These are phyloP conservation scores for Dyspetes luteomarginatus DNA, from an alignment of 2,888 invertebrate species.

Conservation along the genomic window DNA sequence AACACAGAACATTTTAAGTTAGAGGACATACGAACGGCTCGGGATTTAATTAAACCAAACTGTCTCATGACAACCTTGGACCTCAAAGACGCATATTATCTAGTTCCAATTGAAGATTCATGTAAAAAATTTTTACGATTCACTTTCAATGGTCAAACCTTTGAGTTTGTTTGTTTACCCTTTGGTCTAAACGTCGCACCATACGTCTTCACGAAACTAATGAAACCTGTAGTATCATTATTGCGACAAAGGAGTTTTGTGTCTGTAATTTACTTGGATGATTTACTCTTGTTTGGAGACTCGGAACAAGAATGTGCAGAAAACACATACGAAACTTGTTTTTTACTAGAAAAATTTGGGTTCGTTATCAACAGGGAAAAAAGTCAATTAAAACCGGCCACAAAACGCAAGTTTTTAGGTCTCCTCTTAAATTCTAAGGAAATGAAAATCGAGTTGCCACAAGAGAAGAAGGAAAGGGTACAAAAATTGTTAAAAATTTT, in stretches of 20 bases:
- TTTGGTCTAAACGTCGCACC: conserved; percentile 30
- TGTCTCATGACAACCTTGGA: conserved; percentile 51
- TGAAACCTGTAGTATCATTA: conserved; percentile 11
- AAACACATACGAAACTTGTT: no score
- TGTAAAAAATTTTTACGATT: conserved; percentile 59
- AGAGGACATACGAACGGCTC: conserved; percentile 65
- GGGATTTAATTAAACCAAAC: conserved; percentile 41
- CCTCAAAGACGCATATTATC: conserved; percentile 60
- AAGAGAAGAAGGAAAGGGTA: not conserved
- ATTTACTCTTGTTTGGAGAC: conserved; percentile 40
- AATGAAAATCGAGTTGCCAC: not conserved
- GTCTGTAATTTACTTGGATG: conserved; percentile 37
- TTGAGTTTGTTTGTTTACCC: conserved; percentile 42
- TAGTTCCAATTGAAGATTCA: conserved; percentile 34
- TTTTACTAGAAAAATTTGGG: no score
- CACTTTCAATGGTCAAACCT: conserved; percentile 24
- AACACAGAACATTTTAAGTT: conserved; percentile 63
- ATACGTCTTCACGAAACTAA: conserved; percentile 41
- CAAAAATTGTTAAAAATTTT: not conserved
- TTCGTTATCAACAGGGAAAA: no score
- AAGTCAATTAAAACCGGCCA: no score
- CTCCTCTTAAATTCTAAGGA: conserved; percentile 40
- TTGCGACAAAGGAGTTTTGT: conserved; percentile 9
- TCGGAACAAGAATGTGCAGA: no score
- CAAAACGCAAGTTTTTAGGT: no score